These are phyloP conservation scores for Diorhabda elongata DNA, from an alignment of 1,140 invertebrate genomes.

Conservation along the genomic window DNA sequence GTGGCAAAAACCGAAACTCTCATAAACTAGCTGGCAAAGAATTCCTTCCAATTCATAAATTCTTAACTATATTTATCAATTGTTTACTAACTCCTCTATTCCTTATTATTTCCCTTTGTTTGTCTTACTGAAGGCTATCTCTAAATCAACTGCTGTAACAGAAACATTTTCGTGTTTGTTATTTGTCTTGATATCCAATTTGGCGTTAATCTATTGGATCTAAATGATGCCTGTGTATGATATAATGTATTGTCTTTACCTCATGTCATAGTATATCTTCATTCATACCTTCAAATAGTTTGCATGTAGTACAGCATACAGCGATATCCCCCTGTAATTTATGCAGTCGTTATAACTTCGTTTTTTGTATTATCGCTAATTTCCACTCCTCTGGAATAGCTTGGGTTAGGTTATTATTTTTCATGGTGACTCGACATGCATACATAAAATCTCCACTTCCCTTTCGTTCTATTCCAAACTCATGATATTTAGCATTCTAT, in stretches of 20 bases:
- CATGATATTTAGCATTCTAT: no score
- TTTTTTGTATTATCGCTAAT: not conserved
- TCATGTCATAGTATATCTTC: not conserved
- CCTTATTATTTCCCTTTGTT: not conserved
- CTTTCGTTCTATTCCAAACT: no score
- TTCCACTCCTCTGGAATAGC: not conserved
- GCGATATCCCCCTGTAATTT: not conserved
- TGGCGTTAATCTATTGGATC: not conserved
- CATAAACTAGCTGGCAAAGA: not conserved
- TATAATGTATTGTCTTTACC: not conserved
- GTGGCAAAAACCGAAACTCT: not conserved
- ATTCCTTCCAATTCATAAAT: not conserved
- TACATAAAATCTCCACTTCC: no score
- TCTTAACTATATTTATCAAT: not conserved
- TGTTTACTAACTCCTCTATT: not conserved
- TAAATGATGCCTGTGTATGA: not conserved
- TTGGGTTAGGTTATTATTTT: not conserved
- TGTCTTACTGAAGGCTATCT: not conserved
- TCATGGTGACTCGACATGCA: no score
- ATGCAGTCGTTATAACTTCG: not conserved
- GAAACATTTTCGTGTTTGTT: slow-evolving; percentile 1
- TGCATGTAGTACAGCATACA: no score
- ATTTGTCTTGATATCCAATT: not conserved
- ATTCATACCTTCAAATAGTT: not conserved
- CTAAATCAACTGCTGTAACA: not conserved